Base-by-base conservation (phyloP, 2,888 invertebrate genomes). In the Lepetodrilus schrolli region DNA sequence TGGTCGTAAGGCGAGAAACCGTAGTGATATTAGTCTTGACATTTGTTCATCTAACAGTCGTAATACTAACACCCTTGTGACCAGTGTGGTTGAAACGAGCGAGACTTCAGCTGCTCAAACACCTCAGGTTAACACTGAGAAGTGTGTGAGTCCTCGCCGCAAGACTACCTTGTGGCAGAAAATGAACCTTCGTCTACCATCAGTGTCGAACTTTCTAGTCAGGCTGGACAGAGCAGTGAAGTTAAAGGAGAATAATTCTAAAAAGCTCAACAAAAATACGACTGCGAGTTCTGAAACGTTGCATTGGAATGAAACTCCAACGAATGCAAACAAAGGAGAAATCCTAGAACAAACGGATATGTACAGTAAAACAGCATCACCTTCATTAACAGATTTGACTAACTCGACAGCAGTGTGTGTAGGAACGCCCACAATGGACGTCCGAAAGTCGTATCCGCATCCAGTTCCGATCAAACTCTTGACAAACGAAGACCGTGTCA, bases 61-160 rank as follows among this genome's bases (percentile, higher is more conserved):
- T 48, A 84, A 84, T 70, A 84, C 84, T 4, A 79, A 84, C 68
- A 84, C 84, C 5, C 49, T 84, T 10, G 81, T 79, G 48, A 72
- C 81, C 13, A 82, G 82, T 77, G 74, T n/a, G 4, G 68, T 68
- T 8, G 47, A 21, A 10, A 23, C 68, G 43, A 68, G 68, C 30
- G 30, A 68, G 26, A 5, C 21, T 20, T 68, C 66, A 7, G 26
- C 13, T 1, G 43, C 17, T 43, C n/a, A n/a, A n/a, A 17, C 48
- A 48, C 48, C 48, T 8, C 20, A 20, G 20, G 34, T n/a, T 8
- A 30, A 23, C 3, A 30, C 34, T 4, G 13, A 34, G 17, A 43
- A 17, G 10, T 7, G 8, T 43, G n/a, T 43, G 4, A 17, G 13
- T 13, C 43, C 13, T 4, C 3, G 43, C 17, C 13, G 43, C 13